Evolutionary conservation across 2,797 vertebrate genomes (phyloP).

Genomic region (Arnoldichthys spilopterus): DNA sequence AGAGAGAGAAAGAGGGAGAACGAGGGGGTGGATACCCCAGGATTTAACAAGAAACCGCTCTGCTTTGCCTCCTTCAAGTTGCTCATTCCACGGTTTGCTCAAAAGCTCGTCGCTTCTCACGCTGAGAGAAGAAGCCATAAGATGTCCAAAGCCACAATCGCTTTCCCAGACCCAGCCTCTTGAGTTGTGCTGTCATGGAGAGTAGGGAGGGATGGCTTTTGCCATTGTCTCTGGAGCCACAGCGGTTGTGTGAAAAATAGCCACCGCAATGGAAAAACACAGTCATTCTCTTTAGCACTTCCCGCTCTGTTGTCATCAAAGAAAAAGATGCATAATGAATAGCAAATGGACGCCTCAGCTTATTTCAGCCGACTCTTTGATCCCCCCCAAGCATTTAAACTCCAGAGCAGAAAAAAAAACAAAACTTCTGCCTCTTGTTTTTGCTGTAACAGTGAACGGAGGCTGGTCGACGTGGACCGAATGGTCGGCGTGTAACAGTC

Average conservation of each 20-base stretch:
- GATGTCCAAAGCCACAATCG: slow-evolving; percentile 38
- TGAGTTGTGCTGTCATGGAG: background rate
- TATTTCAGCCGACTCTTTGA: slow-evolving; percentile 23
- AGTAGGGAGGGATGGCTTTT: slow-evolving; percentile 30
- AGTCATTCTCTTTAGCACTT: background rate
- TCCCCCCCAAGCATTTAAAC: slow-evolving; percentile 9
- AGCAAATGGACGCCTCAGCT: slow-evolving; percentile 24
- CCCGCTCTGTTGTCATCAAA: slow-evolving; percentile 19
- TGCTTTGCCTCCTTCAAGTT: slow-evolving; percentile 15
- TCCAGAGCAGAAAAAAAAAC: background rate
- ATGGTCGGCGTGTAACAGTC: slow-evolving; percentile 96
- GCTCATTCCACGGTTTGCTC: slow-evolving; percentile 4
- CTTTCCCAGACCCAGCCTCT: slow-evolving; percentile 27
- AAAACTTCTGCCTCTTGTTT: slow-evolving; percentile 23
- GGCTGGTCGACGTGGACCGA: slow-evolving; percentile 99
- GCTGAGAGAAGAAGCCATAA: slow-evolving; percentile 31
- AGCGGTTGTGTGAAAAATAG: slow-evolving; percentile 36
- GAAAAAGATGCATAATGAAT: slow-evolving; percentile 38
- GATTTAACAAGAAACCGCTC: slow-evolving; percentile 25
- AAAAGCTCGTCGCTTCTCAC: slow-evolving; percentile 26
- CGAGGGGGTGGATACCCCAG: slow-evolving; percentile 24
- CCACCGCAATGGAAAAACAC: slow-evolving; percentile 35
- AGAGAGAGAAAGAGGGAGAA: slow-evolving; percentile 23
- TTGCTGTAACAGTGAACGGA: slow-evolving; percentile 84
- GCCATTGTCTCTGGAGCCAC: slow-evolving; percentile 35